Conservation (phyloP, 92 coral and sea anemone species). For the Pocillopora grandis region DNA sequence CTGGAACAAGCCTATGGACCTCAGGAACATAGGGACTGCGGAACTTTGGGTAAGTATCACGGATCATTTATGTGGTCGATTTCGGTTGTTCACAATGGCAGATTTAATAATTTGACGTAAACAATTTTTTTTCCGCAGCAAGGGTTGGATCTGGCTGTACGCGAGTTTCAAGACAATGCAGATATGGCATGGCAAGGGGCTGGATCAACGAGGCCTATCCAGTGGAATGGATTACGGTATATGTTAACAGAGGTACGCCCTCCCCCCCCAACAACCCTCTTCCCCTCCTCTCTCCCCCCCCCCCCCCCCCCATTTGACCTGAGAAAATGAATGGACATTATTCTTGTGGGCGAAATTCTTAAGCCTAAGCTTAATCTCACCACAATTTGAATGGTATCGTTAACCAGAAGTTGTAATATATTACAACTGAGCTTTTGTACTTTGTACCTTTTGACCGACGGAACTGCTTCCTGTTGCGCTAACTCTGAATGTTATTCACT, state of each 20-base stretch:
- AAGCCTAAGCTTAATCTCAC: too few relatives aligned
- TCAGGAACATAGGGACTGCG: conserved; percentile 76
- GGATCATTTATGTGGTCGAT: neutral
- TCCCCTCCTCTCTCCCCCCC: too few relatives aligned
- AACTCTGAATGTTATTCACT: too few relatives aligned
- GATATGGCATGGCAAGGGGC: conserved; percentile 56
- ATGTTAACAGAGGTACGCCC: conserved; percentile 90
- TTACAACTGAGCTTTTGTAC: too few relatives aligned
- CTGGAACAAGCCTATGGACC: conserved; percentile 82
- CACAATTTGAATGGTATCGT: too few relatives aligned
- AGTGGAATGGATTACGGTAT: conserved; percentile 96
- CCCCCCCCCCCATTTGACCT: too few relatives aligned
- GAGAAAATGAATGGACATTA: too few relatives aligned
- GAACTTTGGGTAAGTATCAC: conserved; percentile 80
- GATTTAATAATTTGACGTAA: neutral
- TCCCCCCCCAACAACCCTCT: neutral
- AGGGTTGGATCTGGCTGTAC: conserved; percentile 85
- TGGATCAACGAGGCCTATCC: conserved; percentile 70
- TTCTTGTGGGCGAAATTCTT: too few relatives aligned
- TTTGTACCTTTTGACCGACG: too few relatives aligned
- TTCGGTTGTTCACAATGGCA: neutral
- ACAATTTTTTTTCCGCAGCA: conserved; percentile 50
- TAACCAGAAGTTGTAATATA: too few relatives aligned
- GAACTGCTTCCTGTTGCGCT: too few relatives aligned
- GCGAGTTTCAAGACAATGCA: conserved; percentile 86